Evolutionary conservation across 2,797 vertebrate genomes (phyloP).

Genomic region (Ambastaia sidthimunki): DNA sequence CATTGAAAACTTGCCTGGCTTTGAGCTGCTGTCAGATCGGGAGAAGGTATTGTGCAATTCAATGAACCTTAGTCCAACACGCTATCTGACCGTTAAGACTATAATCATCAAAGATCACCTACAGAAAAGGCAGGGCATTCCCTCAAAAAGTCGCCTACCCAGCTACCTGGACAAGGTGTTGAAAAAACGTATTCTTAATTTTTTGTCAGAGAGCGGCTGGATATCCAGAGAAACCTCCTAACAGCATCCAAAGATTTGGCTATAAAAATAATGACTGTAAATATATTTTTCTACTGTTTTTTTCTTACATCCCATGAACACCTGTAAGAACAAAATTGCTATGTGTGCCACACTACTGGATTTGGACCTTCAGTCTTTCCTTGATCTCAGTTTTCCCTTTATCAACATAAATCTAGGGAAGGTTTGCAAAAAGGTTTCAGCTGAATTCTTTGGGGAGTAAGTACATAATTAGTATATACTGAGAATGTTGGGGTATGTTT

Average conservation of each 20-base stretch:
- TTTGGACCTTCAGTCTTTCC: constrained; percentile 37
- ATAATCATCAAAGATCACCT: constrained; percentile 98
- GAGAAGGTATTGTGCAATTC: constrained; percentile 96
- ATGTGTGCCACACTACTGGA: constrained; percentile 57
- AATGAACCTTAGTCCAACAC: constrained; percentile 89
- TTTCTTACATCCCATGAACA: constrained; percentile 31
- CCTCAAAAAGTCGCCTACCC: constrained; percentile 94
- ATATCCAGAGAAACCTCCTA: constrained; percentile 92
- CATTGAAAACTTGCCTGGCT: constrained; percentile 92
- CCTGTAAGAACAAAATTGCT: constrained; percentile 22
- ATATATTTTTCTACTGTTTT: constrained; percentile 44
- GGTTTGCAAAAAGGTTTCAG: constrained; percentile 18
- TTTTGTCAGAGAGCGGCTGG: constrained; percentile 98
- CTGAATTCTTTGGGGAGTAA: constrained; percentile 25
- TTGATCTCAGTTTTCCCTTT: constrained; percentile 24
- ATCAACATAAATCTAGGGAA: constrained; percentile 21
- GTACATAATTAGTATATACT: constrained; percentile 36
- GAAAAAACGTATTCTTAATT: constrained; percentile 94
- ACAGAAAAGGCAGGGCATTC: constrained; percentile 94
- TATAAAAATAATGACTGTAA: constrained; percentile 26
- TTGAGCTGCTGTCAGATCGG: constrained; percentile 92
- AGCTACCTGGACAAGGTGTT: constrained; percentile 95
- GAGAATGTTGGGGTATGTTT: not conserved
- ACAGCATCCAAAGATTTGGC: constrained; percentile 55
- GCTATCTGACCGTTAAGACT: constrained; percentile 96